Percentiles rank a stretch among this genome's conserved stretches.
phyloP scores from a whole-genome alignment of 64 coral and sea anemone genomes.

The Montipora efflorescens region DNA sequence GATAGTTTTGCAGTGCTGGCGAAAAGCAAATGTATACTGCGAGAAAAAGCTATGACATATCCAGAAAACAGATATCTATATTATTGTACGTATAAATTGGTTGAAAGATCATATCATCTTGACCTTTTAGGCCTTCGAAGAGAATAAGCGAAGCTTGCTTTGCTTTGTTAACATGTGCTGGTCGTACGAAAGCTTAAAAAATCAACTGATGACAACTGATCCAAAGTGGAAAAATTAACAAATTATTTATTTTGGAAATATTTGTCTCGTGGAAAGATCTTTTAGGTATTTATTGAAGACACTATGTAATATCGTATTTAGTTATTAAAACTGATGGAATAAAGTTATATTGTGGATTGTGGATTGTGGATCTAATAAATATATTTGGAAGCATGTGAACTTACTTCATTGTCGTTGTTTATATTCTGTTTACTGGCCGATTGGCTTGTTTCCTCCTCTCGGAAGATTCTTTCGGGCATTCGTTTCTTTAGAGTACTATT shows the following conservation, averaged over 20 bases:
- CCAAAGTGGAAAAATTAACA: slow-evolving; percentile 16
- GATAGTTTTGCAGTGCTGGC: no score
- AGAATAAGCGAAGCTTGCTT: no score
- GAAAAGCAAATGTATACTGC: no score
- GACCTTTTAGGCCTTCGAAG: no score
- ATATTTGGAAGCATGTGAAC: slow-evolving; percentile 20
- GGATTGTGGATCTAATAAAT: slow-evolving; percentile 22
- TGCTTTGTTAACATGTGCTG: no score
- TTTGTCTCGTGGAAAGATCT: slow-evolving; percentile 17
- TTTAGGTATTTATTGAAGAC: slow-evolving; percentile 47
- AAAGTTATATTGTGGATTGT: slow-evolving; percentile 24
- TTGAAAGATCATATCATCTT: no score
- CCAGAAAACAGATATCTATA: no score
- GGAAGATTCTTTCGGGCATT: neutral
- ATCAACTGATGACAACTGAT: slow-evolving; percentile 11
- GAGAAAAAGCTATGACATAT: no score
- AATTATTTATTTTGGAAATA: slow-evolving; percentile 61
- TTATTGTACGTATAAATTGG: no score
- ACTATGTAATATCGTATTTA: slow-evolving; percentile 55
- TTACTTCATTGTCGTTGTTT: neutral
- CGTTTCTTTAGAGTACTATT: neutral
- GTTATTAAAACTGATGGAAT: slow-evolving; percentile 42
- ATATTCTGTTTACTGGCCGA: neutral
- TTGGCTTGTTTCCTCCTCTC: no score
- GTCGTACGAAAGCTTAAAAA: neutral